Base-by-base conservation (phyloP, 1,140 invertebrate genomes). In the Episyrphus balteatus region DNA sequence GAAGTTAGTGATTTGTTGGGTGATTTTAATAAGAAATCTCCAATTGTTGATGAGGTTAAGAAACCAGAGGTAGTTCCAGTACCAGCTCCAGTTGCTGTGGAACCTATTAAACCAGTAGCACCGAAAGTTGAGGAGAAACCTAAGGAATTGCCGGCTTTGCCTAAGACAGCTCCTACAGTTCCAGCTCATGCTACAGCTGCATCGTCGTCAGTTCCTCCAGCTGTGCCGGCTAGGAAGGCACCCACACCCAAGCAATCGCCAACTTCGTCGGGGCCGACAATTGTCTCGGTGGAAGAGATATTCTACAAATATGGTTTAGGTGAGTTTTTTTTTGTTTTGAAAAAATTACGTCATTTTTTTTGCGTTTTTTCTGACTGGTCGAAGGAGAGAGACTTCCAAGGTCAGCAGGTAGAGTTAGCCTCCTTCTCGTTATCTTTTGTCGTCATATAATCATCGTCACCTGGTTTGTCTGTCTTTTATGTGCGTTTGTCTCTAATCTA, bases 221-320 rank as follows among this genome's bases (percentile, higher is more conserved):
- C 43, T 42, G 14, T 15, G n/a, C 45, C 41, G 8, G 21, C 21
- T 8, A 26, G 21, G 21, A 26, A 26, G 8, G 21, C 21, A 5
- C 36, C 36, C 3, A n/a, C 13, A 37, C 13, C 36, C 36, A 37
- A 17, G 13, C 15, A 17, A 6, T 37, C 13, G 3, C 36, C 13
- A 37, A 37, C 36, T 10, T 37, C 21, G 3, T 3, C 21, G 8
- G 21, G 21, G 3, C 46, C 46, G n/a, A 59, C 61, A 34, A 66
- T 66, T 50, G 60, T 66, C n/a, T 63, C 63, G 18, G 63, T 63
- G 11, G 63, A 66, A 52, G 63, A 66, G 34, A 63, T 66, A 37
- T 66, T 66, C 49, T 64, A 59, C 53, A 61, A 64, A 52, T 61
- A 62, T 45, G 64, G 64, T 51, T 49, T 66, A 26, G 63, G 64